These are phyloP conservation scores for Zoanthus sociatus DNA, from an alignment of 92 coral and sea anemone species.

Conservation along the genomic window DNA sequence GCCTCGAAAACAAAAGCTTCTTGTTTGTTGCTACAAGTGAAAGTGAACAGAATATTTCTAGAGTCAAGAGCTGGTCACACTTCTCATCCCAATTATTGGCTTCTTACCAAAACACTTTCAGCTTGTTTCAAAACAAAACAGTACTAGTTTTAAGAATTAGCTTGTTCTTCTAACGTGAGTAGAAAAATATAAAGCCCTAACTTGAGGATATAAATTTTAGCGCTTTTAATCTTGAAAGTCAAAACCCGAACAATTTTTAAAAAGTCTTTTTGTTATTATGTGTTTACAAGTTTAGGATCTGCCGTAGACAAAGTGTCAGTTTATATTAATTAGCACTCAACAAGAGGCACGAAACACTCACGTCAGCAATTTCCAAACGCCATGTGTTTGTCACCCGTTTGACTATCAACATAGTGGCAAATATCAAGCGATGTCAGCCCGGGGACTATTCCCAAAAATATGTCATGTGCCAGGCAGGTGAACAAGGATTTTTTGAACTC, in stretches of 20 bases:
- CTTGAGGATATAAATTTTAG: background rate
- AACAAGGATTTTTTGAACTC: no score
- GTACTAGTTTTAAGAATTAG: background rate
- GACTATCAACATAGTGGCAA: no score
- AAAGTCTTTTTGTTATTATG: background rate
- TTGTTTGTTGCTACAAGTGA: background rate
- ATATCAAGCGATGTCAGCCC: no score
- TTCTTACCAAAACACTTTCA: slow-evolving; percentile 36
- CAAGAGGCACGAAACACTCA: background rate
- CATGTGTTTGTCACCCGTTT: no score
- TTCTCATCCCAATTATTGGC: slow-evolving; percentile 18
- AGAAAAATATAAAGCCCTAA: background rate
- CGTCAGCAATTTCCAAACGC: slow-evolving; percentile 18
- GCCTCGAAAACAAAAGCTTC: background rate
- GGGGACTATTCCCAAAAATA: no score
- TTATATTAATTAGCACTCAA: slow-evolving; percentile 32
- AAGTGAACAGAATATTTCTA: background rate
- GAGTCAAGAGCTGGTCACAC: background rate
- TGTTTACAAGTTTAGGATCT: background rate
- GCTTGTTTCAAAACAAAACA: slow-evolving; percentile 13
- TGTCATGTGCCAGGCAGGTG: no score
- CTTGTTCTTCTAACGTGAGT: background rate
- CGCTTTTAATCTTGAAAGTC: background rate
- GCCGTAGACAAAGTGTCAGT: background rate
- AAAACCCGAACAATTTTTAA: background rate